Percentiles rank a stretch among this genome's conserved stretches.
These are phyloP conservation scores for Cryptocephalus primarius DNA, from an alignment of 2,888 invertebrate genomes.

Conservation along the genomic window DNA sequence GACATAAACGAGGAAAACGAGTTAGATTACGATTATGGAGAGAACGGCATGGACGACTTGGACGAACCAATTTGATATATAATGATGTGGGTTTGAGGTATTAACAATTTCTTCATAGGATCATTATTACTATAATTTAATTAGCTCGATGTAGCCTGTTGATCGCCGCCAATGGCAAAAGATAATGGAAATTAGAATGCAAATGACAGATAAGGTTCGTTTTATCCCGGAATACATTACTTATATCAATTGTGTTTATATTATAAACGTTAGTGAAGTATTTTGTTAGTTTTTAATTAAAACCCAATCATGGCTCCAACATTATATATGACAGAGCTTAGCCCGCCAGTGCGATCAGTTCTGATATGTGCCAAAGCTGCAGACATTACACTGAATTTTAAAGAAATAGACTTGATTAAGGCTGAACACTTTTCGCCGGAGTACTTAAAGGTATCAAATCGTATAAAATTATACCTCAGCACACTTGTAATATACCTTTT, in stretches of 20 bases:
- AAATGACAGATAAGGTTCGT: too few species aligned
- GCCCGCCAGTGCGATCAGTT: background rate
- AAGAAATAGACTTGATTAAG: background rate
- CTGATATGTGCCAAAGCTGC: background rate
- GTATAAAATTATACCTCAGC: background rate
- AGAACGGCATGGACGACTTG: conserved; percentile 11
- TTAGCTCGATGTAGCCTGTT: background rate
- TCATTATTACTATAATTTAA: background rate
- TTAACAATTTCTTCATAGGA: too few species aligned
- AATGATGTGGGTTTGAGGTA: background rate
- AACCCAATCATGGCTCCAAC: background rate
- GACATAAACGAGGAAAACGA: conserved; percentile 14
- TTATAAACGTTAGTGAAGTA: too few species aligned
- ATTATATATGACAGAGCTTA: background rate
- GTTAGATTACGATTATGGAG: conserved; percentile 19
- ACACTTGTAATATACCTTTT: too few species aligned
- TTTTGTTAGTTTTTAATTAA: too few species aligned
- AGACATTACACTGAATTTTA: background rate
- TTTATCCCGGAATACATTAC: too few species aligned
- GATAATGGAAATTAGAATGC: too few species aligned
- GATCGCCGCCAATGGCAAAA: background rate
- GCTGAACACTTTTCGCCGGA: background rate
- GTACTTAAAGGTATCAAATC: background rate
- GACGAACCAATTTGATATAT: conserved; percentile 5
- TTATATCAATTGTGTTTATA: too few species aligned